Evolutionary conservation across 2,888 invertebrate species (phyloP).

Genomic region (Drosophila demipolita): DNA sequence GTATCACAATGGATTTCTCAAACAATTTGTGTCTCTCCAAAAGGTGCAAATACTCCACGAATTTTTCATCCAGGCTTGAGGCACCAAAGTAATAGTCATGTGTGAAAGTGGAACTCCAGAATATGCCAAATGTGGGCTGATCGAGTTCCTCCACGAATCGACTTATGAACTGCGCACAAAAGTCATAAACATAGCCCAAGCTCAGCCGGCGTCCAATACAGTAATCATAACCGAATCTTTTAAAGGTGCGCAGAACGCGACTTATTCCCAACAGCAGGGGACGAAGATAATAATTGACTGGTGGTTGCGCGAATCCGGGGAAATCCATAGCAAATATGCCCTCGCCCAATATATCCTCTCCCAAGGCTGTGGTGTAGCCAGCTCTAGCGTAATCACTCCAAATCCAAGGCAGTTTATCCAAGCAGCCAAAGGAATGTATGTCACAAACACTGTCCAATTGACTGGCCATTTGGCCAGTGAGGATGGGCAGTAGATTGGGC

Average conservation of each 20-base stretch:
- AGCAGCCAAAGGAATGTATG: constrained; percentile 83
- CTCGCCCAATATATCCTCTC: constrained; percentile 87
- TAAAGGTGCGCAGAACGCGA: constrained; percentile 72
- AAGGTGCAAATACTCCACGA: constrained; percentile 86
- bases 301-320: constrained; percentile 87
- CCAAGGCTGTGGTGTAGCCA: constrained; percentile 91
- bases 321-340: neutral
- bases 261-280: constrained; percentile 89
- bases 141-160: constrained; percentile 86
- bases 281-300: constrained; percentile 91
- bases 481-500: constrained; percentile 92
- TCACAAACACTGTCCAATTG: neutral
- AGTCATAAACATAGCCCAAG: constrained; percentile 88
- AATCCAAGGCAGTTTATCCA: constrained; percentile 89
- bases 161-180: constrained; percentile 88
- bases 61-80: constrained; percentile 87
- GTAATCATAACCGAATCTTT: constrained; percentile 76
- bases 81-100: constrained; percentile 88
- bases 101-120: constrained; percentile 91
- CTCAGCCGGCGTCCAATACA: constrained; percentile 87
- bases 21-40: constrained; percentile 86
- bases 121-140: constrained; percentile 88
- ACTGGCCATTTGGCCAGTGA: constrained; percentile 87
- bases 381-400: constrained; percentile 90
- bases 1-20: constrained; percentile 88